A percentile compares a stretch with the other conserved stretches of the same genome.
These are phyloP conservation scores for Styela plicata DNA, from an alignment of 23 tunicate genomes.

Conservation along the genomic window DNA sequence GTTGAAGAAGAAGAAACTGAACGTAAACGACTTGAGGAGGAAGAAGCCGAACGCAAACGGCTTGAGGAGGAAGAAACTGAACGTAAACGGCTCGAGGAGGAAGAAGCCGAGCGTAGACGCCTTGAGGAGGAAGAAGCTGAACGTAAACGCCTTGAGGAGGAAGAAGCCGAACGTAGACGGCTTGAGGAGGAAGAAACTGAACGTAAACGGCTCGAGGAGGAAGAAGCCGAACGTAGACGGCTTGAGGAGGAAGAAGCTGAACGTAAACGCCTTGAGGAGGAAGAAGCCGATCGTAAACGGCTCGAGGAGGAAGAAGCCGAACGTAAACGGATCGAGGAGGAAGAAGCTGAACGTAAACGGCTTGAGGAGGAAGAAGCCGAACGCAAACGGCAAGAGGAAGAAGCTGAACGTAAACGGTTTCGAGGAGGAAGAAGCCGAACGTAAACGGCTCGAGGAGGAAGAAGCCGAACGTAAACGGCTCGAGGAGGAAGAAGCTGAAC, in stretches of 20 bases:
- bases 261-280: conserved; percentile 26
- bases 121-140: conserved; percentile 10
- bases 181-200: conserved; percentile 13
- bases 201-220: conserved; percentile 21
- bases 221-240: conserved; percentile 20
- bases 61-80: neutral
- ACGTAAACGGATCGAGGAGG: neutral
- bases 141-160: neutral
- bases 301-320: conserved; percentile 22
- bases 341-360: neutral
- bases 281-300: conserved; percentile 26
- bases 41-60: conserved; percentile 16
- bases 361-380: neutral
- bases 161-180: neutral
- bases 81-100: conserved; percentile 2
- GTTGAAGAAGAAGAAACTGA: conserved; percentile 27
- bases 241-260: conserved; percentile 38
- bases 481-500: conserved; percentile 22
- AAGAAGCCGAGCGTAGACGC: neutral
- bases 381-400: neutral
- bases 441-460: neutral
- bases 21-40: conserved; percentile 11
- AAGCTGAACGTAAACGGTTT: neutral
- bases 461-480: neutral
- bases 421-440: neutral